phyloP scores from a whole-genome alignment of 2,888 invertebrate species.

The Drosophila mayaguana region DNA sequence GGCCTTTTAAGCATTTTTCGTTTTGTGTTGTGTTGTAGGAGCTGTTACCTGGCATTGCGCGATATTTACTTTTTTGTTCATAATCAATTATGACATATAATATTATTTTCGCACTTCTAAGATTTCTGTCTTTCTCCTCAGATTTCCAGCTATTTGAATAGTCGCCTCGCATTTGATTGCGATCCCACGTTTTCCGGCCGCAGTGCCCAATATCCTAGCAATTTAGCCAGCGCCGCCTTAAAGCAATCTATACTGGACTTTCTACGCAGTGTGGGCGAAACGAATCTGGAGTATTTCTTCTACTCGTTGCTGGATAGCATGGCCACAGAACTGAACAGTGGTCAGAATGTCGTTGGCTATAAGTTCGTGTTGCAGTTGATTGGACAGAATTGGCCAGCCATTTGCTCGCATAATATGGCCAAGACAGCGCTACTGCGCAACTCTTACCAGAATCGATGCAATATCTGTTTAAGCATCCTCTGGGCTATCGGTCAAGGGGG shows the following conservation, averaged over 20 bases:
- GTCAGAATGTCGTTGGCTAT: constrained; percentile 87
- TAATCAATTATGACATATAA: neutral
- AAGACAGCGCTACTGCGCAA: constrained; percentile 89
- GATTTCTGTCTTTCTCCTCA: constrained; percentile 21
- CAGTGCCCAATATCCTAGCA: constrained; percentile 80
- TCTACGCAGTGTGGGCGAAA: constrained; percentile 87
- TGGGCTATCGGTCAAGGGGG: constrained; percentile 93
- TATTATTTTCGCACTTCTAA: neutral
- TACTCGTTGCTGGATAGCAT: constrained; percentile 89
- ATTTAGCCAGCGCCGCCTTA: constrained; percentile 70
- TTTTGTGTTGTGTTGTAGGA: too few relatives aligned
- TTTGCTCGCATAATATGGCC: constrained; percentile 87
- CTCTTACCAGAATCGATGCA: constrained; percentile 91
- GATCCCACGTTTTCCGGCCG: constrained; percentile 82
- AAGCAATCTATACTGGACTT: constrained; percentile 72
- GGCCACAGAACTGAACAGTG: constrained; percentile 90
- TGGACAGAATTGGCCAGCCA: constrained; percentile 88
- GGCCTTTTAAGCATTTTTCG: neutral
- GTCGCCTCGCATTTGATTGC: constrained; percentile 75
- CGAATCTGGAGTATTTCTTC: constrained; percentile 89
- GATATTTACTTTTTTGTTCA: neutral
- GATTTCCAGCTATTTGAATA: constrained; percentile 80
- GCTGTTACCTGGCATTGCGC: too few relatives aligned
- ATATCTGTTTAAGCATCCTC: constrained; percentile 89
- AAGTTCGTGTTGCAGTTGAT: constrained; percentile 90